Conservation (phyloP, 2,888 invertebrate species). For the Drosophila imparisetae region DNA sequence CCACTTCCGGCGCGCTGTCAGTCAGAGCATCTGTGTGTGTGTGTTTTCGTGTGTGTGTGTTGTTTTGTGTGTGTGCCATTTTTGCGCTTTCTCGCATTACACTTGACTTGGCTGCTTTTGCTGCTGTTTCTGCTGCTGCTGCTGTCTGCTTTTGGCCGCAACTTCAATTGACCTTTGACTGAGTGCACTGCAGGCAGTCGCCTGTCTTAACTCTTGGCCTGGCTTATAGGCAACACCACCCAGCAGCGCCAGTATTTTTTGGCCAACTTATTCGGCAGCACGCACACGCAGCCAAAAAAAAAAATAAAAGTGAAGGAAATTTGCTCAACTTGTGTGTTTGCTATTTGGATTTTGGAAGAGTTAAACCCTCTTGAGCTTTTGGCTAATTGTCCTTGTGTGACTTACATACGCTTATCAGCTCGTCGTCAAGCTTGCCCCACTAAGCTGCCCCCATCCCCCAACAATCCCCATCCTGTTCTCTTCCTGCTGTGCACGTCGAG, state of each 20-base stretch:
- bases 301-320: background rate
- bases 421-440: constrained; percentile 17
- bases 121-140: constrained; percentile 28
- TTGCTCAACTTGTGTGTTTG: constrained; percentile 37
- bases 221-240: constrained; percentile 25
- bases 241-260: constrained; percentile 8
- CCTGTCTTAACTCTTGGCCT: constrained; percentile 7
- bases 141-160: constrained; percentile 54
- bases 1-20: constrained; percentile 75
- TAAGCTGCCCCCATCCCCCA: too few species aligned
- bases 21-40: constrained; percentile 24
- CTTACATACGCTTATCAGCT: constrained; percentile 71
- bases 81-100: constrained; percentile 72
- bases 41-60: constrained; percentile 21
- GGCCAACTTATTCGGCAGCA: constrained; percentile 48
- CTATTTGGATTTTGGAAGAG: constrained; percentile 46
- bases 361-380: constrained; percentile 74
- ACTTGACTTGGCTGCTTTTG: constrained; percentile 66
- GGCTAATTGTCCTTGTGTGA: constrained; percentile 82
- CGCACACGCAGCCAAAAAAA: constrained; percentile 24
- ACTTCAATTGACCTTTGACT: constrained; percentile 81
- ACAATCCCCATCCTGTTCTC: background rate
- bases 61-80: constrained; percentile 54
- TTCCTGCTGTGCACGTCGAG: constrained; percentile 16
- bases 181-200: constrained; percentile 39